Percentiles rank a stretch among this genome's conserved stretches.
Conservation (phyloP, 2,113 vertebrate species). For the Oryctolagus cuniculus region mOryCun1.1 NC_091438.1:145297501-145298000, state of each 20-base stretch:
- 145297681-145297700: not conserved
- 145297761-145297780: not conserved
- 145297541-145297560: not conserved
- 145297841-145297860: not conserved
- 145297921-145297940: not conserved
- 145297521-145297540: slow-evolving; percentile 72
- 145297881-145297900: not conserved
- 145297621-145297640: not conserved
- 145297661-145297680: not conserved
- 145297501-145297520: slow-evolving; percentile 28
- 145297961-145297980: not conserved
- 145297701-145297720: not conserved
- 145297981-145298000: not conserved
- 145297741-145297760: not conserved
- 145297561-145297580: not conserved
- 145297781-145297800: not conserved
- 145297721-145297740: not conserved
- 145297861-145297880: not conserved
- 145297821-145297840: not conserved
- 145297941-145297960: not conserved
- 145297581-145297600: not conserved
- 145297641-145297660: not conserved
- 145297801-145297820: not conserved
- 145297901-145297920: not conserved
- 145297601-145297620: not conserved